Conservation (phyloP, 2,888 invertebrate species). For the Philopedon plagiatum region DNA sequence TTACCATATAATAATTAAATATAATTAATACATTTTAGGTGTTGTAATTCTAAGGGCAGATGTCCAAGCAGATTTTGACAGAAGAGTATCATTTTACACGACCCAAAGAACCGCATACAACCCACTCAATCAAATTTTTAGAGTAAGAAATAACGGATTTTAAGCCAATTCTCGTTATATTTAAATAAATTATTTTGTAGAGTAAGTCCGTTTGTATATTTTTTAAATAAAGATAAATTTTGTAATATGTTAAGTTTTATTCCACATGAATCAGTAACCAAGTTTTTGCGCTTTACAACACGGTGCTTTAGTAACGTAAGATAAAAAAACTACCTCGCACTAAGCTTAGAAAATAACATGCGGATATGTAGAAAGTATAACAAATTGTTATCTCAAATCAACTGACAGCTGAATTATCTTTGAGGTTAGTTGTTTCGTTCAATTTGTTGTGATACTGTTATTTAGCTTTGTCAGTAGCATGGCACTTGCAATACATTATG, state of each 20-base stretch:
- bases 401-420: too few species aligned
- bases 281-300: too few species aligned
- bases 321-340: too few species aligned
- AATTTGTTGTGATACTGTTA: too few species aligned
- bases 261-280: constrained; percentile 11
- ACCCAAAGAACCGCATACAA: constrained; percentile 68
- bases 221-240: constrained; percentile 38
- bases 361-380: too few species aligned
- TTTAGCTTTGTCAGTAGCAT: too few species aligned
- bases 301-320: too few species aligned
- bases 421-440: too few species aligned
- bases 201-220: constrained; percentile 46
- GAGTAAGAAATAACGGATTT: constrained; percentile 67
- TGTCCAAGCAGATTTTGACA: constrained; percentile 74
- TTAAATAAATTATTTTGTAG: constrained; percentile 51
- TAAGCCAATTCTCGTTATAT: constrained; percentile 25
- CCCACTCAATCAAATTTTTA: constrained; percentile 72
- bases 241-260: constrained; percentile 13
- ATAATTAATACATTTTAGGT: constrained; percentile 71
- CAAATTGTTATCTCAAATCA: too few species aligned
- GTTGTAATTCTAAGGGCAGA: constrained; percentile 88
- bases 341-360: too few species aligned
- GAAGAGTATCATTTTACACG: constrained; percentile 63
- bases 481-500: too few species aligned
- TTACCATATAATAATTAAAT: too few species aligned